Evolutionary conservation across 2,113 vertebrate genomes (phyloP).

Genomic region (Parotia lawesii): DNA sequence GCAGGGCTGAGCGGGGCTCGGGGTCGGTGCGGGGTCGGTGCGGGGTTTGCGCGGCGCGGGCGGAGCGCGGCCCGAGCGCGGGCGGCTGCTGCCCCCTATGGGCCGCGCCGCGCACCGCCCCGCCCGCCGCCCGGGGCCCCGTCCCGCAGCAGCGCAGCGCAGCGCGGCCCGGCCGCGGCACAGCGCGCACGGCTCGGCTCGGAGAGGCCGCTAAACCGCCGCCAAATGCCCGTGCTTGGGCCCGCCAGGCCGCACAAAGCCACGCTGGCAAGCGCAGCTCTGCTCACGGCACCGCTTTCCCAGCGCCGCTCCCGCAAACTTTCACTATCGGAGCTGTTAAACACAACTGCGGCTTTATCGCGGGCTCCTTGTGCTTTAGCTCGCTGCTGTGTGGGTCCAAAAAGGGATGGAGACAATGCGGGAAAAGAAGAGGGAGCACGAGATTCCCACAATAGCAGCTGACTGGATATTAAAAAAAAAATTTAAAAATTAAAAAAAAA

Average conservation of each 20-base stretch:
- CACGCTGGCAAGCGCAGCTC: not conserved
- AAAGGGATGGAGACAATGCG: not conserved
- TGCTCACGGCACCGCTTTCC: not conserved
- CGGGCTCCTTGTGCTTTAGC: slow-evolving; percentile 12
- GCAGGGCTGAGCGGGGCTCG: not conserved
- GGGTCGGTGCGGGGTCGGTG: not conserved
- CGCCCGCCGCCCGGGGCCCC: no score
- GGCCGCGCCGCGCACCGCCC: slow-evolving; percentile 13
- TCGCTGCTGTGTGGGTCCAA: not conserved
- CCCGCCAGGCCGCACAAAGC: not conserved
- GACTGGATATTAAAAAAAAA: not conserved
- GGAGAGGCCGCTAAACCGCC: not conserved
- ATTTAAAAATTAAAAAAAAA: not conserved
- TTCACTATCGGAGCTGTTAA: slow-evolving; percentile 27
- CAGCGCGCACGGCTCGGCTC: not conserved
- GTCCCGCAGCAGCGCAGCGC: not conserved
- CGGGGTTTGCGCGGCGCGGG: no score
- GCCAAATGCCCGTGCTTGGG: not conserved
- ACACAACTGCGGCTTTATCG: slow-evolving; percentile 1
- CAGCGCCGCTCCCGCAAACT: slow-evolving; percentile 34
- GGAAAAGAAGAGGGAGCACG: not conserved
- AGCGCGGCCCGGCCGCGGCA: not conserved
- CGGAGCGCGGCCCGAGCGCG: not conserved
- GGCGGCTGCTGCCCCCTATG: slow-evolving; percentile 89
- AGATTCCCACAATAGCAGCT: not conserved